A percentile compares a stretch with the other conserved stretches of the same genome.
phyloP scores from a whole-genome alignment of 2,888 invertebrate genomes.

The Tribolium freemani region DNA sequence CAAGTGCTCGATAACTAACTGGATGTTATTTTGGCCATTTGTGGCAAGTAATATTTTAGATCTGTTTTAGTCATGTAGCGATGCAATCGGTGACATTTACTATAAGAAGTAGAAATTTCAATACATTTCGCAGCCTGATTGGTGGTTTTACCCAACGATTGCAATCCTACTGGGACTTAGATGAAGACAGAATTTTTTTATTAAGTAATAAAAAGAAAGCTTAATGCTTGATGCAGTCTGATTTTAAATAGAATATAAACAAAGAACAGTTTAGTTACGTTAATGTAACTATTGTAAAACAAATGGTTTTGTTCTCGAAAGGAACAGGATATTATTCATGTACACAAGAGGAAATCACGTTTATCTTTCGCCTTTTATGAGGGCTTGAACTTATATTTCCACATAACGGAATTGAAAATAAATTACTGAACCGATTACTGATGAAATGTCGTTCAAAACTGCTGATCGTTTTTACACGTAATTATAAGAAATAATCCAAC shows the following conservation, averaged over 20 bases:
- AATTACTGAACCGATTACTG: background rate
- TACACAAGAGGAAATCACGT: slow-evolving; percentile 41
- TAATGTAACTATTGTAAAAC: slow-evolving; percentile 35
- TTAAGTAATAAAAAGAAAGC: background rate
- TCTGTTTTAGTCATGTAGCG: background rate
- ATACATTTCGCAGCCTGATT: background rate
- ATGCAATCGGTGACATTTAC: background rate
- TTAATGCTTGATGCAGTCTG: slow-evolving; percentile 12
- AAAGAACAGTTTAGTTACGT: slow-evolving; percentile 38
- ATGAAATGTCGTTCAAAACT: background rate
- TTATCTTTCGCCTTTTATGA: slow-evolving; percentile 27
- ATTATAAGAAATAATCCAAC: too few relatives aligned
- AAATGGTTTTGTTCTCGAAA: slow-evolving; percentile 36
- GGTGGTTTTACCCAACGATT: background rate
- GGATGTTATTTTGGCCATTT: too few relatives aligned
- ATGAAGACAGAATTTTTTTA: background rate
- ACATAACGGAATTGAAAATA: slow-evolving; percentile 11
- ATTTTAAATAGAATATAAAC: slow-evolving; percentile 16
- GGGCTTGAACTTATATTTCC: slow-evolving; percentile 1
- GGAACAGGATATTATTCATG: slow-evolving; percentile 34
- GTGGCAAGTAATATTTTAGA: too few relatives aligned
- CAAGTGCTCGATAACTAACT: too few relatives aligned
- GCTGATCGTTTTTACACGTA: background rate
- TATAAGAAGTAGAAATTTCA: background rate
- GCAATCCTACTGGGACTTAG: background rate